These are phyloP conservation scores for Petromus typicus DNA, from an alignment of 2,113 vertebrate species.

Conservation along the genomic window DNA sequence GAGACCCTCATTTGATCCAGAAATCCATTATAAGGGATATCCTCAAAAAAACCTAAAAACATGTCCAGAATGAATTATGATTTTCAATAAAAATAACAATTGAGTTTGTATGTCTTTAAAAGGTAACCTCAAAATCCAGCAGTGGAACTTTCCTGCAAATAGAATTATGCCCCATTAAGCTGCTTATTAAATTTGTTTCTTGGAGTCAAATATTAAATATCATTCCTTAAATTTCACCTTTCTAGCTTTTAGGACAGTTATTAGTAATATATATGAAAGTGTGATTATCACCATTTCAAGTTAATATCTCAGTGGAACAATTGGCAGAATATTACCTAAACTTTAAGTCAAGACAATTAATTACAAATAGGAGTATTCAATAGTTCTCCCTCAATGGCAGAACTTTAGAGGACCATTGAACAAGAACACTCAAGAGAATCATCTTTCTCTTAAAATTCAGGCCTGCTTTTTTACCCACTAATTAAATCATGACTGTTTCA, in stretches of 20 bases:
- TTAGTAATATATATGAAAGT: not conserved
- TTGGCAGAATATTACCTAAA: constrained; percentile 50
- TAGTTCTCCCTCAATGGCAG: constrained; percentile 46
- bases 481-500: constrained; percentile 80
- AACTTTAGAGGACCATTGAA: constrained; percentile 73
- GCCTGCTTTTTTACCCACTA: constrained; percentile 73
- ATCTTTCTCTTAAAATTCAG: constrained; percentile 73
- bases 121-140: not conserved
- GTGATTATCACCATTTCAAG: constrained; percentile 9
- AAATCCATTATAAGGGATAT: accelerated
- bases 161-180: not conserved
- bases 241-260: not conserved
- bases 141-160: not conserved
- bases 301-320: constrained; percentile 57
- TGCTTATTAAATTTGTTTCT: constrained; percentile 9
- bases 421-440: constrained; percentile 69
- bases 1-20: not conserved
- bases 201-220: not conserved
- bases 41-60: not conserved
- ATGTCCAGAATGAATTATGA: not conserved
- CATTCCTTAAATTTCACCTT: not conserved
- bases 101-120: not conserved
- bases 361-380: constrained; percentile 29
- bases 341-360: constrained; percentile 71
- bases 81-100: not conserved